Conservation (phyloP, 2,888 invertebrate genomes). For the Zygaena filipendulae region DNA sequence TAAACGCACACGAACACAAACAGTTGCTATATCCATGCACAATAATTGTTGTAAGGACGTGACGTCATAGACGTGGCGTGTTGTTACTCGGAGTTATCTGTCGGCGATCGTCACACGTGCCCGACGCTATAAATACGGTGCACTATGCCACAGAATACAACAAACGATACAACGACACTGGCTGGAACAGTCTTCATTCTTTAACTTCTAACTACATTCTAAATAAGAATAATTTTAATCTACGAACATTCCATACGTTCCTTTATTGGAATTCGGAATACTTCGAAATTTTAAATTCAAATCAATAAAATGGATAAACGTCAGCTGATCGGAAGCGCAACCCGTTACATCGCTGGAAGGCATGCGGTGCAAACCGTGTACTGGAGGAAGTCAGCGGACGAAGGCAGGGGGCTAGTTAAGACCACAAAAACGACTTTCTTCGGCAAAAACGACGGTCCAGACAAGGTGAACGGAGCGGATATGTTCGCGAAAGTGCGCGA, state of each 20-base stretch:
- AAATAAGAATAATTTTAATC: neutral
- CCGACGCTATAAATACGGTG: constrained; percentile 26
- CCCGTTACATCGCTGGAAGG: constrained; percentile 77
- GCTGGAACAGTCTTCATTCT: neutral
- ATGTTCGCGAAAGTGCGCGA: constrained; percentile 56
- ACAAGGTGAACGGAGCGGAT: constrained; percentile 53
- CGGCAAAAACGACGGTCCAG: constrained; percentile 57
- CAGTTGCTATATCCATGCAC: too few relatives aligned
- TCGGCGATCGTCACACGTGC: constrained; percentile 33
- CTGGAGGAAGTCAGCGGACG: constrained; percentile 71
- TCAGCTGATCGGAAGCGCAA: constrained; percentile 74
- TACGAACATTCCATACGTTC: constrained; percentile 2
- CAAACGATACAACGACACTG: constrained; percentile 1
- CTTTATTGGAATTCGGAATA: constrained; percentile 9
- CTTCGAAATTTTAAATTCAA: constrained; percentile 5
- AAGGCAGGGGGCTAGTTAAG: constrained; percentile 59
- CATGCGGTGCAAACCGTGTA: constrained; percentile 82
- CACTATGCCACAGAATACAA: constrained; percentile 4
- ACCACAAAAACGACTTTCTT: constrained; percentile 70
- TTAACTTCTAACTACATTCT: neutral
- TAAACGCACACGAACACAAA: constrained; percentile 26
- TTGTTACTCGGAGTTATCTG: neutral
- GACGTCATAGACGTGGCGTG: neutral
- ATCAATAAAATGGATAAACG: constrained; percentile 62
- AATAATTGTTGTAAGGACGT: too few relatives aligned